phyloP scores from a whole-genome alignment of 2,797 vertebrate genomes.

The Florisuga fusca region DNA sequence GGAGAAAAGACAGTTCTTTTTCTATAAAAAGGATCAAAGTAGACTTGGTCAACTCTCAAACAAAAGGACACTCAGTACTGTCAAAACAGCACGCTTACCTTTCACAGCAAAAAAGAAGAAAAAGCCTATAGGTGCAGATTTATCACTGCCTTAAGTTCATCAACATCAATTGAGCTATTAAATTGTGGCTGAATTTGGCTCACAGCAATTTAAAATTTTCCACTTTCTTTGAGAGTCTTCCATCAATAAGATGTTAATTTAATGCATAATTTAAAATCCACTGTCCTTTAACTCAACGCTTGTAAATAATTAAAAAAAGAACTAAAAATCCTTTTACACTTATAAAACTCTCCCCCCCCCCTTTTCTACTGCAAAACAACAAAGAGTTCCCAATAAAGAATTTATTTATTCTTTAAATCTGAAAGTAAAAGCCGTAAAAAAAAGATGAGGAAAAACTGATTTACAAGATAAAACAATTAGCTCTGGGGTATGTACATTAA shows the following conservation, averaged over 20 bases:
- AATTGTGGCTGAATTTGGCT: slow-evolving; percentile 26
- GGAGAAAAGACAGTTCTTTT: slow-evolving; percentile 66
- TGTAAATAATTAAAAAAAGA: slow-evolving; percentile 73
- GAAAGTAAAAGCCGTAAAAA: slow-evolving; percentile 5
- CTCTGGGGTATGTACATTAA: slow-evolving; percentile 63
- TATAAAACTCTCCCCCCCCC: slow-evolving; percentile 42
- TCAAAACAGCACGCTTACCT: slow-evolving; percentile 64
- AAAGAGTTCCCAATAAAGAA: slow-evolving; percentile 30
- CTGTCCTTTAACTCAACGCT: slow-evolving; percentile 72
- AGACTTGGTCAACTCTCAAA: slow-evolving; percentile 52
- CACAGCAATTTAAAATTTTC: slow-evolving; percentile 25
- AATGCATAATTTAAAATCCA: slow-evolving; percentile 77
- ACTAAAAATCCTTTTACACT: slow-evolving; percentile 48
- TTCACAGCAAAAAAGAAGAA: slow-evolving; percentile 45
- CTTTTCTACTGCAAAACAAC: slow-evolving; percentile 62
- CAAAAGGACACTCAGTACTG: slow-evolving; percentile 59
- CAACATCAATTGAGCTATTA: slow-evolving; percentile 43
- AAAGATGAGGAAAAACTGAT: slow-evolving; percentile 40
- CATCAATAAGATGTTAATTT: slow-evolving; percentile 75
- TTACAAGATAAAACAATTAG: slow-evolving; percentile 65
- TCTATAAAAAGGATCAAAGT: slow-evolving; percentile 68
- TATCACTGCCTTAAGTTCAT: slow-evolving; percentile 43
- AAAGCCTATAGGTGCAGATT: slow-evolving; percentile 12
- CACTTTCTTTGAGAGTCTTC: slow-evolving; percentile 48
- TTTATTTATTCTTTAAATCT: slow-evolving; percentile 40